Evolutionary conservation across 1,140 invertebrate species (phyloP).

Genomic region (Procambarus clarkii): DNA sequence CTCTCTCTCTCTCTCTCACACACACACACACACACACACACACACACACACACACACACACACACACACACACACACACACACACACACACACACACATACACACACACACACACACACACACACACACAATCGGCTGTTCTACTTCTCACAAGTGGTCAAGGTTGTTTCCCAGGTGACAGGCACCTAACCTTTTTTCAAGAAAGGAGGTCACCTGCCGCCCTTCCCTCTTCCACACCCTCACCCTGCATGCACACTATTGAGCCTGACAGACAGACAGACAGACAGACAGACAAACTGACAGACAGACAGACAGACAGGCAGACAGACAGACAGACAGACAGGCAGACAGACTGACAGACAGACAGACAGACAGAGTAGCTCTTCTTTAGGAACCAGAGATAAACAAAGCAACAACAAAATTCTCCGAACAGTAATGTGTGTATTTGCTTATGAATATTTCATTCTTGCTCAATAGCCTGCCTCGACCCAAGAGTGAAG

Average conservation of each 20-base stretch:
- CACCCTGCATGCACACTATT: not conserved
- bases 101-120: not conserved
- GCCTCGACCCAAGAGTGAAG: no score
- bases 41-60: constrained; percentile 26
- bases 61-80: constrained; percentile 17
- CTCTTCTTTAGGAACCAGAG: not conserved
- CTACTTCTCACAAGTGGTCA: not conserved
- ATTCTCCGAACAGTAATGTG: not conserved
- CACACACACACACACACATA: not conserved
- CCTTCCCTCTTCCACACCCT: no score
- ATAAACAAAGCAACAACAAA: not conserved
- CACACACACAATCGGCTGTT: no score
- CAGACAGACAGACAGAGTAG: no score
- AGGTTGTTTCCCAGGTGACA: no score
- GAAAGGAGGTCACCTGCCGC: no score
- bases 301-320: no score
- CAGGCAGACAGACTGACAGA: no score
- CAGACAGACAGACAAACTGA: no score
- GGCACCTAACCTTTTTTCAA: no score
- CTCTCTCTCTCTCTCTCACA: constrained; percentile 9
- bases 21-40: constrained; percentile 47
- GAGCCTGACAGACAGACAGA: not conserved
- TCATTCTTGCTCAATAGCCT: no score
- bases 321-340: no score
- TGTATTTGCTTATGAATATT: not conserved